Evolutionary conservation across 2,113 vertebrate genomes (phyloP), one percentile per base, ranked within the genome.

Genomic region (Lipophrys pholis): DNA sequence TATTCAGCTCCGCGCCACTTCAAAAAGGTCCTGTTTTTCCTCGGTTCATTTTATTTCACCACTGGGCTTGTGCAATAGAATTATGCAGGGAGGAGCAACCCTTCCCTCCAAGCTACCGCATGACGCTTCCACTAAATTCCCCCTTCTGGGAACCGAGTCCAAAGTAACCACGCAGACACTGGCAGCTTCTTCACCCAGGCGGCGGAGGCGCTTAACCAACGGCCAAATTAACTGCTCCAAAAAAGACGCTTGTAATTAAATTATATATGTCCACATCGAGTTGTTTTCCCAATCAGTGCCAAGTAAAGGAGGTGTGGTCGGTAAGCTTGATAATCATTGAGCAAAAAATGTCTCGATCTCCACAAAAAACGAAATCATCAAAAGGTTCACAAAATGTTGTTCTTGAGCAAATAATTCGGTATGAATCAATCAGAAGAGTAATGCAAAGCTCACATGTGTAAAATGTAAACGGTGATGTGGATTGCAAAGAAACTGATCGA

Each of bases 11-110:
- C 6, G 1, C 14, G 8, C 77, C 76, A 85, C 86, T 85, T 92
- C 86, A 90, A 90, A 90, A 90, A 89, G 80, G 77, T 86, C 70
- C 38, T 3, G 60, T 55, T 58, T 62, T 70, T 49, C 36, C 55
- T 45, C 11, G 45, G 15, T 70, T 73, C 46, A 2, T 53, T 82
- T 80, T 60, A 60, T 70, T 82, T 66, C 30, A 84, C 79, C 87
- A 83, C 69, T 63, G 62, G 73, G 57, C 73, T 51, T 46, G 68
- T 69, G 75, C 72, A 76, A 62, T 69, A 42, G 68, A 73, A 70
- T 65, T 66, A 49, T 15, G 12, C 56, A 78, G 81, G 83, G 74
- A 76, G 82, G 83, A 81, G 71, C 84, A 81, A 82, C 58, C 55
- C n/a, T 59, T 61, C 35, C 59, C 81, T 70, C 56, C 62, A 50